phyloP scores from a whole-genome alignment of 2,888 invertebrate species.

The Pristionchus arcanus region DNA sequence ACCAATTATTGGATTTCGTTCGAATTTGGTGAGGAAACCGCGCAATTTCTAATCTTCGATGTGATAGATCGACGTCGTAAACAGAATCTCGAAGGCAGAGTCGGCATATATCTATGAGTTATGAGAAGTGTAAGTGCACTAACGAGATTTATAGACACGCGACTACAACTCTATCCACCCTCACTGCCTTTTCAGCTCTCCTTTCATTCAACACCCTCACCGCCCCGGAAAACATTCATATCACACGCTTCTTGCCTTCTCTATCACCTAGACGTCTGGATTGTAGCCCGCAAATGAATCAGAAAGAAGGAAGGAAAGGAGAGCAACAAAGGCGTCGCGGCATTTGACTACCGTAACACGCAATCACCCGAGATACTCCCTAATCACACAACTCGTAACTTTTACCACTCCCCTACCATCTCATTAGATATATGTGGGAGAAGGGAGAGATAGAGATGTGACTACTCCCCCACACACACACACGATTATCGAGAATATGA shows the following conservation, averaged over 20 bases:
- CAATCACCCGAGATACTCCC: background rate
- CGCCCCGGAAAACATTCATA: slow-evolving; percentile 3
- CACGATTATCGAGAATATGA: background rate
- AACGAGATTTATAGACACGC: background rate
- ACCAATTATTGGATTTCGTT: background rate
- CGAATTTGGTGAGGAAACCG: background rate
- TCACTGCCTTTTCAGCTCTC: background rate
- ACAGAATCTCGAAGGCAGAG: background rate
- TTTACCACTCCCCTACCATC: slow-evolving; percentile 14
- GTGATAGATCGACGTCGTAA: background rate
- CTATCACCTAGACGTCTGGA: slow-evolving; percentile 8
- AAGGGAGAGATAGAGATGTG: slow-evolving; percentile 5
- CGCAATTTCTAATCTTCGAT: slow-evolving; percentile 1
- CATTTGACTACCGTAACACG: background rate
- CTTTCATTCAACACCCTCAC: background rate
- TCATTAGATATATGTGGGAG: background rate
- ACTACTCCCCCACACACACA: slow-evolving; percentile 34
- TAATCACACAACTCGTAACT: slow-evolving; percentile 36
- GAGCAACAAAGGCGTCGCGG: background rate
- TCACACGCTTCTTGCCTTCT: slow-evolving; percentile 14
- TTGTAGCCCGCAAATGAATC: background rate
- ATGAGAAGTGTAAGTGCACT: background rate
- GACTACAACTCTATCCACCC: slow-evolving; percentile 34
- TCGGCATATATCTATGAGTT: background rate
- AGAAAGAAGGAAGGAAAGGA: background rate